Conservation (phyloP, 2,888 invertebrate genomes). For the Criorhina ranunculi region DNA sequence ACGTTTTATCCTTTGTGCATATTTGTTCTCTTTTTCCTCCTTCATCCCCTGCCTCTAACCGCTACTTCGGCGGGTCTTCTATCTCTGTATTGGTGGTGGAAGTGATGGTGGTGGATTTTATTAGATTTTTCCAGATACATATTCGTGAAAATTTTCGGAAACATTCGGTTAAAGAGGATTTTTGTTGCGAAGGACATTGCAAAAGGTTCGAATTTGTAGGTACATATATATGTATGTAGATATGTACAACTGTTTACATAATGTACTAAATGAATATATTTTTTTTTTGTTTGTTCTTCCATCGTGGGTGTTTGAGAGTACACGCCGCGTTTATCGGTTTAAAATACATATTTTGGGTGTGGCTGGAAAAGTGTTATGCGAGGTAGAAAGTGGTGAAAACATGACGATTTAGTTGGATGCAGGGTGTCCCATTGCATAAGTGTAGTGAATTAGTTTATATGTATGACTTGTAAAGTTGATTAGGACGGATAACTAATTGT, state of each 20-base stretch:
- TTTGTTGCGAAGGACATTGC: slow-evolving; percentile 76
- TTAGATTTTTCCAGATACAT: slow-evolving; percentile 75
- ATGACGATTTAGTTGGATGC: slow-evolving; percentile 12
- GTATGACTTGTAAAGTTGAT: neutral
- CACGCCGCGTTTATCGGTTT: slow-evolving; percentile 71
- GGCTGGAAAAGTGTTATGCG: slow-evolving; percentile 64
- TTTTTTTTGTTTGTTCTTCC: slow-evolving; percentile 57
- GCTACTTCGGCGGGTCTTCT: slow-evolving; percentile 55
- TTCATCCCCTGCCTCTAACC: slow-evolving; percentile 24
- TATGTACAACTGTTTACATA: slow-evolving; percentile 41
- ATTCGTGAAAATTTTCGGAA: slow-evolving; percentile 73
- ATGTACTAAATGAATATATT: slow-evolving; percentile 58
- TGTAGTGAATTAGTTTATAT: neutral
- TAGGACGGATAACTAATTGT: neutral
- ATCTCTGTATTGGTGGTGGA: slow-evolving; percentile 63
- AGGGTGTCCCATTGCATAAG: slow-evolving; percentile 14
- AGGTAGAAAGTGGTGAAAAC: slow-evolving; percentile 47
- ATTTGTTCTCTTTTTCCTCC: slow-evolving; percentile 70
- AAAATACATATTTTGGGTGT: slow-evolving; percentile 75
- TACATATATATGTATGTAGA: slow-evolving; percentile 35
- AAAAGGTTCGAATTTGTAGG: slow-evolving; percentile 62
- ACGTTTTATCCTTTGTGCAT: slow-evolving; percentile 76
- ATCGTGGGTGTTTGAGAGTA: slow-evolving; percentile 57
- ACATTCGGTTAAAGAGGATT: slow-evolving; percentile 75
- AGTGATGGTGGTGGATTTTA: slow-evolving; percentile 72